Evolutionary conservation across 1,140 invertebrate genomes (phyloP).

Genomic region (Ooceraea biroi): DNA sequence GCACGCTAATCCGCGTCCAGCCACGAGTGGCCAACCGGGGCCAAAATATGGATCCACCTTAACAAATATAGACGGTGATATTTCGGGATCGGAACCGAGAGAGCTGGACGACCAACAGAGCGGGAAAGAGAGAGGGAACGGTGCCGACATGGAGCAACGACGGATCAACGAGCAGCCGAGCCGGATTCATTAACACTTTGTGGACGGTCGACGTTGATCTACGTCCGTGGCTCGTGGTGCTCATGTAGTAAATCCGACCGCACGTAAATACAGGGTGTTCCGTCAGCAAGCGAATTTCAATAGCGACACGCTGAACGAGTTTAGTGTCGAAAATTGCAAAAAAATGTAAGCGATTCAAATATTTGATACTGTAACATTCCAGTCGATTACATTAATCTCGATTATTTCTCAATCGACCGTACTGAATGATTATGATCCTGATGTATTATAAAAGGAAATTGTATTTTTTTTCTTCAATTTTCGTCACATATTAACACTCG

Average conservation of each 20-base stretch:
- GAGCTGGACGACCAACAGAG: constrained; percentile 24
- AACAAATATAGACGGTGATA: constrained; percentile 84
- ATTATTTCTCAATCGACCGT: neutral
- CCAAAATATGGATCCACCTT: constrained; percentile 84
- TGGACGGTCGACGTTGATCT: constrained; percentile 25
- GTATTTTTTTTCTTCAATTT: neutral
- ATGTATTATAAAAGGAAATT: neutral
- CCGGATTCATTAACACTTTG: constrained; percentile 56
- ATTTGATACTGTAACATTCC: neutral
- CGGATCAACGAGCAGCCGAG: constrained; percentile 50
- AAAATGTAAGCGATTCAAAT: neutral
- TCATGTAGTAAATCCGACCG: constrained; percentile 23
- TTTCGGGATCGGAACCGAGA: constrained; percentile 78
- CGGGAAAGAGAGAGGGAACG: neutral
- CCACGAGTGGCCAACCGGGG: constrained; percentile 63
- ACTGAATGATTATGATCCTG: neutral
- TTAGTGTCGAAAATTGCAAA: constrained; percentile 17
- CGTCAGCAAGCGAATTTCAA: neutral
- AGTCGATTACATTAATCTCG: neutral
- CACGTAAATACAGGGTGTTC: constrained; percentile 2
- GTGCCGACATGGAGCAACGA: neutral
- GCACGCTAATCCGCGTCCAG: constrained; percentile 70
- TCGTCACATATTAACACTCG: no score
- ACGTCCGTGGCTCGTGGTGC: neutral
- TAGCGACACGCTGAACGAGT: neutral